Evolutionary conservation across 1,140 invertebrate species (phyloP), one percentile per base, ranked within the genome.

Genomic region (Zeugodacus cucurbitae): DNA sequence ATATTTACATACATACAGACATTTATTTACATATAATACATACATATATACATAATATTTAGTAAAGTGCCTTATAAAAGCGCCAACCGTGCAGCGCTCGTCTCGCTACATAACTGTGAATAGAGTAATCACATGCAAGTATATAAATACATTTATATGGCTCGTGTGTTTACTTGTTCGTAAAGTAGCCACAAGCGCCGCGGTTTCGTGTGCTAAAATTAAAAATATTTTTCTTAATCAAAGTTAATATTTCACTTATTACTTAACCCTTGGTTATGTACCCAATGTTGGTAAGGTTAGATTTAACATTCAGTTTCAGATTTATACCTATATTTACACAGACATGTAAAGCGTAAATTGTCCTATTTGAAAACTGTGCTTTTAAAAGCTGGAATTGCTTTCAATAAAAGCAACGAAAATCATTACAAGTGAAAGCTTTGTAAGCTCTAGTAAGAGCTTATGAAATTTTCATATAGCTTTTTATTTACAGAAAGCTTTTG

Each of bases 31-130:
- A 59, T 22, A 58, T 57, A 54, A 86, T 11, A 59, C 17, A 58
- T 57, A 54, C 1, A 85, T 85, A 54, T 14, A 74, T 58, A 57
- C 34, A 74, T 57, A 88, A 86, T 26, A 32, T 86, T 37, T n/a
- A 86, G 57, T 10, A 86, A 86, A 58, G 44, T 58, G 57, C 48
- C 57, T 86, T 86, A 86, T 58, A 86, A 48, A 82, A 48, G n/a
- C 22, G 29, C 3, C 22, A 48, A 82, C 41, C 74, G 41, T 17
- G 37, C 26, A 48, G 22, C 41, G 41, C 22, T 26, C n/a, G n/a
- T n/a, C 17, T 26, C 11, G 2, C 8, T 82, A 29, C 41, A n/a
- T 20, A 41, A 54, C 48, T 54, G 14, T 54, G 14, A 54, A 54
- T 54, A 17, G 48, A 14, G 48, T 54, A 20, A 54, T 54, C 14